Conservation (phyloP, 2,888 invertebrate species). For the Zonitis immaculata region DNA sequence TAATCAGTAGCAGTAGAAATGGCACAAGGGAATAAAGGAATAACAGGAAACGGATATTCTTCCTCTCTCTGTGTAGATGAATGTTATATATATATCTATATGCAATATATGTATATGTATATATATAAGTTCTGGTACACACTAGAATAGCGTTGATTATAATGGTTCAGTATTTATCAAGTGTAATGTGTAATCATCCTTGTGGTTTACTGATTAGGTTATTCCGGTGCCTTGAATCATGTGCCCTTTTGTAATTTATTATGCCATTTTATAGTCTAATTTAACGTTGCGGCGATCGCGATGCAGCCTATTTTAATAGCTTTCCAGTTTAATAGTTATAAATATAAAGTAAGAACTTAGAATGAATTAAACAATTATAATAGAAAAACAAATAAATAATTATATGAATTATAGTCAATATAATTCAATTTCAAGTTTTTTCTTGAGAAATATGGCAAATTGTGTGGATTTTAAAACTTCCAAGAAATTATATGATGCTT, state of each 20-base stretch:
- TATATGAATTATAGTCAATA: too few species aligned
- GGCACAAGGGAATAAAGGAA: conserved; percentile 14
- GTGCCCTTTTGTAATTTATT: conserved; percentile 38
- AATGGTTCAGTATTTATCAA: conserved; percentile 43
- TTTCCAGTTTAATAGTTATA: conserved; percentile 35
- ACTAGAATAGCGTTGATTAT: conserved; percentile 24
- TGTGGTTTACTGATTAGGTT: conserved; percentile 44
- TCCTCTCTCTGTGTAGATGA: not conserved
- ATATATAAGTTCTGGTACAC: conserved; percentile 16
- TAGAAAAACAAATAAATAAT: too few species aligned
- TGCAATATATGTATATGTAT: not conserved
- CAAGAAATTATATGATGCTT: not conserved
- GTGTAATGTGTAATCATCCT: conserved; percentile 44
- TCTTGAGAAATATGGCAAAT: not conserved
- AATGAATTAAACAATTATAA: not conserved
- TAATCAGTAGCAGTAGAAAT: conserved; percentile 27
- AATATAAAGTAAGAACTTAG: conserved; percentile 22
- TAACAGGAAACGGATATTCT: conserved; percentile 23
- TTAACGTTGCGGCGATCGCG: conserved; percentile 36
- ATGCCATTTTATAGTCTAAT: conserved; percentile 41
- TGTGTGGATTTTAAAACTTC: not conserved
- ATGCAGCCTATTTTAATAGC: conserved; percentile 39
- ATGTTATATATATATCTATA: too few species aligned
- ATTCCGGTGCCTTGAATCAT: conserved; percentile 42
- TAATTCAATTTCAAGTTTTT: not conserved